Conservation (phyloP, 1,140 invertebrate species). For the Diprion similis region DNA sequence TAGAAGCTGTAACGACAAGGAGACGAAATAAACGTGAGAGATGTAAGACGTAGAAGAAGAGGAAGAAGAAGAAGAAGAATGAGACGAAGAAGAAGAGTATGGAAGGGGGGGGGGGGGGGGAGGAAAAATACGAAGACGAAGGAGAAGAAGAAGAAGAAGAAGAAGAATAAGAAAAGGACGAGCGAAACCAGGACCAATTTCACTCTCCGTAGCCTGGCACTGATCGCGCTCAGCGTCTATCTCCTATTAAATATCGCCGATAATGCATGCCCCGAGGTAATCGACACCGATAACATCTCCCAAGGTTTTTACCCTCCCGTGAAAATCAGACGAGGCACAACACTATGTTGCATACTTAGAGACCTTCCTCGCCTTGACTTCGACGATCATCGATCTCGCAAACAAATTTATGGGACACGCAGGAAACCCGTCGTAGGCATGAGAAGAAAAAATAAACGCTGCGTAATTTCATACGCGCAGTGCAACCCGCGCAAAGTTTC, state of each 20-base stretch:
- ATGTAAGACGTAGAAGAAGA: background rate
- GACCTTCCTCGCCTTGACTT: background rate
- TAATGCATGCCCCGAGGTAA: background rate
- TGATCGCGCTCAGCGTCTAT: constrained; percentile 18
- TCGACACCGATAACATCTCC: constrained; percentile 7
- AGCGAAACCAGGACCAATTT: constrained; percentile 9
- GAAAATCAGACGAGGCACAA: background rate
- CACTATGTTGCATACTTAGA: background rate
- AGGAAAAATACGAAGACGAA: background rate
- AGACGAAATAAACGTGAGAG: background rate
- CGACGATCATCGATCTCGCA: background rate
- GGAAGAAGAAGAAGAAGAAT: background rate
- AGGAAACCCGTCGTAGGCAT: background rate
- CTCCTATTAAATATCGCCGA: constrained; percentile 17
- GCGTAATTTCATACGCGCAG: background rate
- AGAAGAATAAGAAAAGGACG: background rate
- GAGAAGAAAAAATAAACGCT: background rate
- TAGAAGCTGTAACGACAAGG: background rate
- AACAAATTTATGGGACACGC: constrained; percentile 1
- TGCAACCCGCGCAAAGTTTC: background rate
- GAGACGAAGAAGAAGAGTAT: background rate
- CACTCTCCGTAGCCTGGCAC: constrained; percentile 17
- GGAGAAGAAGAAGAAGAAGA: background rate
- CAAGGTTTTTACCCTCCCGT: background rate
- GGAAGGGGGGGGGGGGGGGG: background rate